Percentiles rank a stretch among this genome's conserved stretches.
Conservation (phyloP, 2,888 invertebrate genomes). For the Eledona agricola region DNA sequence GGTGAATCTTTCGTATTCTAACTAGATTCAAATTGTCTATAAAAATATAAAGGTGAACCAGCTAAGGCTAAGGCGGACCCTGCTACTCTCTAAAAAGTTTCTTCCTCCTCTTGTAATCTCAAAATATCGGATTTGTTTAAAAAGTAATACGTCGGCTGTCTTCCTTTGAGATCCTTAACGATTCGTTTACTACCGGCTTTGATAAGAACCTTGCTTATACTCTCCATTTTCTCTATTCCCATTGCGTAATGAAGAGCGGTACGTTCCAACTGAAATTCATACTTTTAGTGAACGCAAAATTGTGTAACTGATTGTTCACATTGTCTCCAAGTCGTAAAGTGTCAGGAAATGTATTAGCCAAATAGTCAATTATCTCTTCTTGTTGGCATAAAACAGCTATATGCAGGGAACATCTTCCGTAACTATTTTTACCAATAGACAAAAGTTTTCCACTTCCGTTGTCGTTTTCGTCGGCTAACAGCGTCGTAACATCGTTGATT, state of each 20-base stretch:
- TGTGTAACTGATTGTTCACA: constrained; percentile 71
- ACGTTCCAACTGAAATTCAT: constrained; percentile 78
- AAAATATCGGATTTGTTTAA: constrained; percentile 91
- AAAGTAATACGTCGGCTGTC: constrained; percentile 91
- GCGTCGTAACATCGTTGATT: constrained; percentile 67
- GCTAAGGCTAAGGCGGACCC: constrained; percentile 22
- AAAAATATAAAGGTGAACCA: constrained; percentile 36
- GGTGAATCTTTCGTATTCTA: constrained; percentile 11
- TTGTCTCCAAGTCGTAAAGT: constrained; percentile 83
- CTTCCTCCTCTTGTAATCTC: constrained; percentile 85
- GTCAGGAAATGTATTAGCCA: constrained; percentile 77
- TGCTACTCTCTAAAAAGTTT: constrained; percentile 63
- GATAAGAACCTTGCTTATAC: constrained; percentile 80
- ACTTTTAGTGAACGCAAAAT: constrained; percentile 6
- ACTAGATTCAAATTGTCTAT: constrained; percentile 25
- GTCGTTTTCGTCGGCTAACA: constrained; percentile 65
- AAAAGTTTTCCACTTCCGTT: constrained; percentile 66
- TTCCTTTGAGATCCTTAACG: constrained; percentile 85
- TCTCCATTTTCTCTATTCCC: constrained; percentile 86
- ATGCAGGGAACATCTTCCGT: constrained; percentile 83
- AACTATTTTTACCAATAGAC: constrained; percentile 72
- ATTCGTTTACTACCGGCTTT: constrained; percentile 85
- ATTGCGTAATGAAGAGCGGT: constrained; percentile 90
- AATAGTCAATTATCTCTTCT: constrained; percentile 80
- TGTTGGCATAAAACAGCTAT: constrained; percentile 86